These are phyloP conservation scores for Smittia sp. DNA, from an alignment of 2,888 invertebrate species.

Conservation along the genomic window DNA sequence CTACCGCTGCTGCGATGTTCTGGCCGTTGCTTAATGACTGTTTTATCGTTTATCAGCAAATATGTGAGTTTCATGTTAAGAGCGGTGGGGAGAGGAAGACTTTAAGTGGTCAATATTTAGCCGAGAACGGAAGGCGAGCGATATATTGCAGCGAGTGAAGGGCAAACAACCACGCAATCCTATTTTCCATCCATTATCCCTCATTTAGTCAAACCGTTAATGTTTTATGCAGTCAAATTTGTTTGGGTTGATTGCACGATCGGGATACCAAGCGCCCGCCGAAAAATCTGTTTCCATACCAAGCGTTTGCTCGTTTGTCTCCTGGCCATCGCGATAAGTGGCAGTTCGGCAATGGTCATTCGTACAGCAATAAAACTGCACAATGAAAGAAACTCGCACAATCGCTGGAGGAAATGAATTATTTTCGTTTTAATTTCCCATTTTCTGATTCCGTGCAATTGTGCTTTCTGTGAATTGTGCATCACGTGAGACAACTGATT, in stretches of 20 bases:
- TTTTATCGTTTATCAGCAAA: conserved; percentile 39
- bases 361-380: neutral
- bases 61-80: conserved; percentile 11
- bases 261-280: neutral
- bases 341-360: too few relatives aligned
- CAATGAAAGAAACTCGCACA: conserved; percentile 16
- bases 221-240: conserved; percentile 40
- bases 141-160: neutral
- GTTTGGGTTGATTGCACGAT: too few relatives aligned
- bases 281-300: neutral
- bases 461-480: neutral
- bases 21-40: conserved; percentile 27
- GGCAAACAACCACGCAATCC: conserved; percentile 32
- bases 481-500: conserved; percentile 10
- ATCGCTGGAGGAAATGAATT: conserved; percentile 36
- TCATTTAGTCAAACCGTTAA: conserved; percentile 40
- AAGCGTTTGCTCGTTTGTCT: too few relatives aligned
- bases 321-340: too few relatives aligned
- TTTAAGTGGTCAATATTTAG: conserved; percentile 27
- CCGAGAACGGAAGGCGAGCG: neutral
- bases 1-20: neutral
- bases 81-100: neutral
- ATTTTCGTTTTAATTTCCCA: conserved; percentile 32
- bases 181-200: conserved; percentile 28
- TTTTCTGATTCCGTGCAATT: conserved; percentile 12